phyloP scores from a whole-genome alignment of 2,888 invertebrate genomes.

The Drosophila subquinaria region DNA sequence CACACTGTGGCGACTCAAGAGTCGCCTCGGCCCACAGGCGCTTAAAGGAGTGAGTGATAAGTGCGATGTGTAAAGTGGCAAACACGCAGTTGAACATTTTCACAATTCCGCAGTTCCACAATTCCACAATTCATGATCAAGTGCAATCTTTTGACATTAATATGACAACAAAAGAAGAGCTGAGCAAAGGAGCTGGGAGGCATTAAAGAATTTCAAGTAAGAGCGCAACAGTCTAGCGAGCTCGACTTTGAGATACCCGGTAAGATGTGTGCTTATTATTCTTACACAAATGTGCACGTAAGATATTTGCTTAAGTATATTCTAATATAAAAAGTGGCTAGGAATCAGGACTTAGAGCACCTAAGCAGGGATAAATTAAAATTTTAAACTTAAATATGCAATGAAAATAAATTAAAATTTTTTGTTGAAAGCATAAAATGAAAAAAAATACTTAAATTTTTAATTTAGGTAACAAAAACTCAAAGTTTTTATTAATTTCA shows the following conservation, averaged over 20 bases:
- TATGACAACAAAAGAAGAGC: constrained; percentile 75
- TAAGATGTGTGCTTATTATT: too few relatives aligned
- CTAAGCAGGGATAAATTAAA: too few relatives aligned
- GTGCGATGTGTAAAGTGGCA: constrained; percentile 73
- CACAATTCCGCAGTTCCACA: constrained; percentile 69
- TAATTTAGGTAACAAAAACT: too few relatives aligned
- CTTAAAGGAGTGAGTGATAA: constrained; percentile 30
- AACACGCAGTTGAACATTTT: constrained; percentile 65
- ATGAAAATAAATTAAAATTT: too few relatives aligned
- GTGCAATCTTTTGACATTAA: constrained; percentile 82
- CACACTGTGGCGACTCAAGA: constrained; percentile 35
- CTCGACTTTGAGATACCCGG: background rate
- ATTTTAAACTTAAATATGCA: too few relatives aligned
- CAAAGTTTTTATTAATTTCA: too few relatives aligned
- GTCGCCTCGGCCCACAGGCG: constrained; percentile 52
- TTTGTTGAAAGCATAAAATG: too few relatives aligned
- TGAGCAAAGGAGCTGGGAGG: constrained; percentile 22
- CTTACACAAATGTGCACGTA: background rate
- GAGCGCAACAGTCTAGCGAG: too few relatives aligned
- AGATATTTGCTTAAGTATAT: background rate
- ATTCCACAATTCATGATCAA: constrained; percentile 81
- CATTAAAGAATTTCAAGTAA: background rate
- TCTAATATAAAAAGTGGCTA: too few relatives aligned
- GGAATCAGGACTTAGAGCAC: too few relatives aligned
- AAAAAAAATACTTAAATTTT: too few relatives aligned